These are phyloP conservation scores for Anastatus disparis DNA, from an alignment of 1,140 invertebrate genomes.

Conservation along the genomic window DNA sequence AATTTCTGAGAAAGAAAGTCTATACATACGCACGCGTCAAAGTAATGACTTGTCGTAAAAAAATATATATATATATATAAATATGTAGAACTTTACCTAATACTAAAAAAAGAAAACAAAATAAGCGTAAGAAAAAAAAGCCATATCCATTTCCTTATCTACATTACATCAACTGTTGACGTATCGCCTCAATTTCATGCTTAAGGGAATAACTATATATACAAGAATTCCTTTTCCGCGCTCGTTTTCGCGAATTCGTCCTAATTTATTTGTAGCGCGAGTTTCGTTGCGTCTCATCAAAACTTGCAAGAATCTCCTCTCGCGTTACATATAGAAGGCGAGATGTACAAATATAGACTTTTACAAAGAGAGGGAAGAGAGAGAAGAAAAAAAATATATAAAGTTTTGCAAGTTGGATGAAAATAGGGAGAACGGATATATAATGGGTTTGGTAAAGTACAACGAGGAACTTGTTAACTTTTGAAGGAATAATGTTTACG, in stretches of 20 bases:
- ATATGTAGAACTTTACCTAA: too few species aligned
- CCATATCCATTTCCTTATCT: slow-evolving; percentile 30
- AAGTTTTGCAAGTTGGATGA: not conserved
- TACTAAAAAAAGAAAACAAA: too few species aligned
- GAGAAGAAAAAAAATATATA: slow-evolving; percentile 1
- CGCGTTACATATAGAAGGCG: slow-evolving; percentile 12
- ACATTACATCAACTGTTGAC: slow-evolving; percentile 19
- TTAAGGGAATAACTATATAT: not conserved
- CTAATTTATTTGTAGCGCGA: slow-evolving; percentile 33
- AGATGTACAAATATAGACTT: slow-evolving; percentile 21
- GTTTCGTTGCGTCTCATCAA: slow-evolving; percentile 33
- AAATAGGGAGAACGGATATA: not conserved
- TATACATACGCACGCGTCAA: too few species aligned
- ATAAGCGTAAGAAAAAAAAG: slow-evolving; percentile 7
- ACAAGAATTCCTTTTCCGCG: not conserved
- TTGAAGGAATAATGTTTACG: too few species aligned
- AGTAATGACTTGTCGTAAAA: too few species aligned
- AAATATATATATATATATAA: too few species aligned
- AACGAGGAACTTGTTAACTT: too few species aligned
- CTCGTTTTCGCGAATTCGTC: slow-evolving; percentile 19
- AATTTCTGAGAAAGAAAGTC: too few species aligned
- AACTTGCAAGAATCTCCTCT: slow-evolving; percentile 23
- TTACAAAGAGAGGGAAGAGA: not conserved
- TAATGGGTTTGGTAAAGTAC: too few species aligned
- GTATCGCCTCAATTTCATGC: slow-evolving; percentile 21